A percentile compares a stretch with the other conserved stretches of the same genome.
Evolutionary conservation across 2,888 invertebrate genomes (phyloP).

Genomic region (Bombylius discolor): DNA sequence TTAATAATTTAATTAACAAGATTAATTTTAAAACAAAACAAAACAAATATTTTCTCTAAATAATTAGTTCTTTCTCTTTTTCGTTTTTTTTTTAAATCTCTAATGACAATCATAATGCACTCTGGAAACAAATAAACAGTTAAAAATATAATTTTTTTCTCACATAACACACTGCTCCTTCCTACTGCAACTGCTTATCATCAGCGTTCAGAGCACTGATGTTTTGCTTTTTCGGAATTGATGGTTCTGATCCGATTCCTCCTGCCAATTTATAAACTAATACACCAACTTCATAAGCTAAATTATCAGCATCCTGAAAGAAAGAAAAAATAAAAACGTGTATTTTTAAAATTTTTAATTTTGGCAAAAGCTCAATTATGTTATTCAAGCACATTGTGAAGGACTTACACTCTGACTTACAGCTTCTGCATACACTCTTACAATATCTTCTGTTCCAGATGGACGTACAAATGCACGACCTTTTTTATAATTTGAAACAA

Average conservation of each 20-base stretch:
- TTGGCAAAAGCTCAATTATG: background rate
- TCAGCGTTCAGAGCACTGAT: slow-evolving; percentile 24
- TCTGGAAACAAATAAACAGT: too few relatives aligned
- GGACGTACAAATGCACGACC: slow-evolving; percentile 86
- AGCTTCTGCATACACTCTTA: slow-evolving; percentile 93
- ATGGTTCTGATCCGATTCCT: slow-evolving; percentile 57
- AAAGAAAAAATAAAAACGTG: background rate
- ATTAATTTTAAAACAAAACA: too few relatives aligned
- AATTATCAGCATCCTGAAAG: slow-evolving; percentile 45
- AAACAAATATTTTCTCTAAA: too few relatives aligned
- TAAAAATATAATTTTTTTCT: too few relatives aligned
- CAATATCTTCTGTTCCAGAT: slow-evolving; percentile 95
- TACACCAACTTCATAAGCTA: slow-evolving; percentile 63
- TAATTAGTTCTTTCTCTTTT: too few relatives aligned
- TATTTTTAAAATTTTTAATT: slow-evolving; percentile 1
- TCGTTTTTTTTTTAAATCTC: too few relatives aligned
- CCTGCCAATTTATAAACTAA: slow-evolving; percentile 67
- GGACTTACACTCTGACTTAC: slow-evolving; percentile 47
- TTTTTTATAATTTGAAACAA: slow-evolving; percentile 52
- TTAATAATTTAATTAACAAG: too few relatives aligned
- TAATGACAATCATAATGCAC: too few relatives aligned
- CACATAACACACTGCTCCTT: too few relatives aligned
- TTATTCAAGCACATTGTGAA: background rate
- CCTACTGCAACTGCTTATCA: too few relatives aligned
- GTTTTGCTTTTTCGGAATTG: slow-evolving; percentile 19